Conservation (phyloP, 2,888 invertebrate genomes). For the Trissoscelio sp. region DNA sequence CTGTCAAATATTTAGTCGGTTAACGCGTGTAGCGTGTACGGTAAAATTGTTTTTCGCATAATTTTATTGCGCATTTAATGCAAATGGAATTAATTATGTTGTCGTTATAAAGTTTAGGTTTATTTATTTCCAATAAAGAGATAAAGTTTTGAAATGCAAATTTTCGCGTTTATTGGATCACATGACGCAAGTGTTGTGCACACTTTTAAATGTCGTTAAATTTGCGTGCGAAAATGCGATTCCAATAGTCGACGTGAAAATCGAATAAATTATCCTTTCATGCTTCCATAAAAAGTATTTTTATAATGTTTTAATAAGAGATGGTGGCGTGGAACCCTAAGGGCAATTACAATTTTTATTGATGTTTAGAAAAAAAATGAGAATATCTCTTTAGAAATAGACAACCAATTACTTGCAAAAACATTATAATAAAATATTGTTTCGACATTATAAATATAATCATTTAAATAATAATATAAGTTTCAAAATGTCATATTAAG, state of each 20-base stretch:
- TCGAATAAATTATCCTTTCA: constrained; percentile 45
- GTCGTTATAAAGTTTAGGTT: constrained; percentile 41
- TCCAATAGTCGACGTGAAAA: constrained; percentile 20
- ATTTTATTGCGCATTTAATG: constrained; percentile 52
- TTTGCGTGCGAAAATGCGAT: constrained; percentile 49
- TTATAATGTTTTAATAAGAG: constrained; percentile 39
- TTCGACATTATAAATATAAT: neutral
- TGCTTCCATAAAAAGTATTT: constrained; percentile 18
- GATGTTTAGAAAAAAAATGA: neutral
- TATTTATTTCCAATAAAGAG: constrained; percentile 45
- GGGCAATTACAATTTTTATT: constrained; percentile 12
- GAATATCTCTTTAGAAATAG: neutral
- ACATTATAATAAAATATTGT: neutral
- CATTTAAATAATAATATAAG: no score
- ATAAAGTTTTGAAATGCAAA: constrained; percentile 34
- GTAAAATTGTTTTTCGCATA: constrained; percentile 44
- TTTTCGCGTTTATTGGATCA: constrained; percentile 43
- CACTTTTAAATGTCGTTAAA: constrained; percentile 41
- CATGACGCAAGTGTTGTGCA: constrained; percentile 23
- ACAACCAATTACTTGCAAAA: neutral
- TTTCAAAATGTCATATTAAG: no score
- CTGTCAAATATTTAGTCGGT: constrained; percentile 33
- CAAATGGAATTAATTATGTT: constrained; percentile 52
- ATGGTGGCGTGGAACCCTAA: neutral
- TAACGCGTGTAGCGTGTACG: neutral